Base-by-base conservation (phyloP, 2,888 invertebrate species). In the Loripinus fragilis region DNA sequence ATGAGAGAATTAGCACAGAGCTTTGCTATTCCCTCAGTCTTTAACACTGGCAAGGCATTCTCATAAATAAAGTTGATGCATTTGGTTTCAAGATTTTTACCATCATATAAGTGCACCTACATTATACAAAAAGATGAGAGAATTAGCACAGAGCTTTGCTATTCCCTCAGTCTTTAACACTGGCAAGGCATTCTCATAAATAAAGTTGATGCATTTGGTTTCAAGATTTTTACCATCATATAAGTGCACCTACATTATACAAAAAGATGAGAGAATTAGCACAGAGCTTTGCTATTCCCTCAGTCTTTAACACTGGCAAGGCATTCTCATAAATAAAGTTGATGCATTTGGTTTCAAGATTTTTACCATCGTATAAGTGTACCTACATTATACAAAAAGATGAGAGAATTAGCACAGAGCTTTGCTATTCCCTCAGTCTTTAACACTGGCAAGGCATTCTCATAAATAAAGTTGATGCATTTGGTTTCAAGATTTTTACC, bases 331-430 rank as follows among this genome's bases (percentile, higher is more conserved):
- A 96, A 74, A 96, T 95, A 79, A 95, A 95, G 28, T 95, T 93
- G 68, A 96, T 94, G 83, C 96, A 96, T 87, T 96, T 96, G 89
- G 95, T 95, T 1, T 96, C 95, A 28, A 97, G 94, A 64, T 95
- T 95, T 23, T 68, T 70, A 38, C 87, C 87, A 33, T 85, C 84
- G 69, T 87, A 90, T n/a, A 86, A 65, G 70, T 88, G 83, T 15
- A 87, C 85, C 77, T 88, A 86, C 20, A 86, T 85, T 55, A 71
- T 84, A 86, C 23, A 96, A 28, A 5, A 38, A 12, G 38, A 12
- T 38, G 5, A 12, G 12, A 38, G 38, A 38, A 38, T 38, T 38
- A 38, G 5, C 38, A 38, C n/a, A n/a, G n/a, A n/a, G n/a, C n/a
- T n/a, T n/a, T n/a, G n/a, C n/a, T n/a, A n/a, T n/a, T n/a, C n/a